Conservation (phyloP, 2,113 vertebrate genomes). For the Caranx ignobilis region DNA sequence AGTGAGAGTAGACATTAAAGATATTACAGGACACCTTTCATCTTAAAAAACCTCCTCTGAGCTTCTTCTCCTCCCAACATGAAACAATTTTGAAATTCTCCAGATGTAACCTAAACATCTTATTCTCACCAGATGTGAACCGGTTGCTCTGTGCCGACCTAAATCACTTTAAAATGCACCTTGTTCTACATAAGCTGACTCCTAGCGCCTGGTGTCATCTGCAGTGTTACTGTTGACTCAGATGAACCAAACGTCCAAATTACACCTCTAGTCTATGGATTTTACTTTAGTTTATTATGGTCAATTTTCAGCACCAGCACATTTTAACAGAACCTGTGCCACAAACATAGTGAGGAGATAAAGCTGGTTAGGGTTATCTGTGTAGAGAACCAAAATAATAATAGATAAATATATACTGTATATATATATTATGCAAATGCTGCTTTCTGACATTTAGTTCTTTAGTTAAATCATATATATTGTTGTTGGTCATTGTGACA, state of each 20-base stretch:
- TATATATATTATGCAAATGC: too few species aligned
- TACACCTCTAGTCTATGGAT: too few species aligned
- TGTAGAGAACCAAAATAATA: too few species aligned
- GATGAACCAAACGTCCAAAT: too few species aligned
- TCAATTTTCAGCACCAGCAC: background rate
- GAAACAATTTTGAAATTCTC: constrained; percentile 48
- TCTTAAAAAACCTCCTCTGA: constrained; percentile 26
- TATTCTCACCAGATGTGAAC: constrained; percentile 28
- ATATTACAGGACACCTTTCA: constrained; percentile 29
- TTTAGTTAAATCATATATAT: background rate
- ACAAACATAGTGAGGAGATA: background rate
- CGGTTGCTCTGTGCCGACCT: background rate
- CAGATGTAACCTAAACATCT: constrained; percentile 44
- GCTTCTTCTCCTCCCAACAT: constrained; percentile 25
- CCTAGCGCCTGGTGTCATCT: background rate
- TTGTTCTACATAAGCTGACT: background rate
- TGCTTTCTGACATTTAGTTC: too few species aligned
- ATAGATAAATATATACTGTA: too few species aligned
- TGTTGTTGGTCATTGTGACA: background rate
- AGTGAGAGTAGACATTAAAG: background rate
- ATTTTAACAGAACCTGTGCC: background rate
- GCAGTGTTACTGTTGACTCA: background rate
- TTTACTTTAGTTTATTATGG: constrained; percentile 3
- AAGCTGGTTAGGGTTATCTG: too few species aligned
- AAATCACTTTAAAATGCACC: background rate